phyloP scores from a whole-genome alignment of 1,140 invertebrate genomes.

The Macrobrachium rosenbergii region DNA sequence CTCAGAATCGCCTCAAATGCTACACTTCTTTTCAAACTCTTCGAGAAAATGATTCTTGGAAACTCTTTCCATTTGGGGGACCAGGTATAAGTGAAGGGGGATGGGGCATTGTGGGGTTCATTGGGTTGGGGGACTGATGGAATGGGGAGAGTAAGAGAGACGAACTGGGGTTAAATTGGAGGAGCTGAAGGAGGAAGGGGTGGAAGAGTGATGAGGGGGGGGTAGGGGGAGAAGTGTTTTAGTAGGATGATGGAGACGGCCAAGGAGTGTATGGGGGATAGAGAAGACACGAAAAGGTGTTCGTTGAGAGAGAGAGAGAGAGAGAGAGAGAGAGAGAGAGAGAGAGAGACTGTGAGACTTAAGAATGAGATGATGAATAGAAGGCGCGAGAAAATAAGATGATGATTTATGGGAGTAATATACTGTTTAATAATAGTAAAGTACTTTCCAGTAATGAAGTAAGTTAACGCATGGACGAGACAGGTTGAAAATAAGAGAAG shows the following conservation, averaged over 20 bases:
- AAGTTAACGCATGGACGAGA: too few relatives aligned
- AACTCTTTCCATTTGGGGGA: background rate
- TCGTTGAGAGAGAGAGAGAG: background rate
- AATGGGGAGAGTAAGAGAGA: background rate
- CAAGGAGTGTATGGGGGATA: background rate
- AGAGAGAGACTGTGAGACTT: too few relatives aligned
- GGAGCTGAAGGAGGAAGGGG: background rate
- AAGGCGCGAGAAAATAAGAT: too few relatives aligned
- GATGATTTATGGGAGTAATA: too few relatives aligned
- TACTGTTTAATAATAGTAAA: too few relatives aligned
- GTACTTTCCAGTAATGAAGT: too few relatives aligned
- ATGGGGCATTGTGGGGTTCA: too few relatives aligned
- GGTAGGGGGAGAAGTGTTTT: background rate
- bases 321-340: background rate
- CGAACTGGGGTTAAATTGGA: background rate
- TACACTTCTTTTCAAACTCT: background rate
- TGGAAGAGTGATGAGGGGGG: background rate
- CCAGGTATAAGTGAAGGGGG: too few relatives aligned
- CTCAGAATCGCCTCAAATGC: background rate
- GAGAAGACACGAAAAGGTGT: background rate
- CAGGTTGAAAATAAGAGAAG: too few relatives aligned
- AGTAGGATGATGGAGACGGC: background rate
- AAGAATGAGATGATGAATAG: too few relatives aligned
- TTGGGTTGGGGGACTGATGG: background rate
- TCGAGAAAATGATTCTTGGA: constrained; percentile 35